Conservation (phyloP, 2,113 vertebrate species). For the Carettochelys insculpta region DNA sequence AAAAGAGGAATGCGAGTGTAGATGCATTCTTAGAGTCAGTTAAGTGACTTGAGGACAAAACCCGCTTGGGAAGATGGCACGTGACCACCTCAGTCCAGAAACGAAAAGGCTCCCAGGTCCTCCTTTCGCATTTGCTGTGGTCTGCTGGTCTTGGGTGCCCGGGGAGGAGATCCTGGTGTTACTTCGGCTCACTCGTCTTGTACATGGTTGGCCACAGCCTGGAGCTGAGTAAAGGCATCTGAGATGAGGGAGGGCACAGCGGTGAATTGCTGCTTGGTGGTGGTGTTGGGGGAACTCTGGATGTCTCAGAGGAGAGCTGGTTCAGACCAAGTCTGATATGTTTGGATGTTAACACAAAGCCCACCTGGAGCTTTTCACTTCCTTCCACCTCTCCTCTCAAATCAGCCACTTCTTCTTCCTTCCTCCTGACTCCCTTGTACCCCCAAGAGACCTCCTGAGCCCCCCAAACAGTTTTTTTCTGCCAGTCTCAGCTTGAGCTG, state of each 20-base stretch:
- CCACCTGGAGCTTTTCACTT: neutral
- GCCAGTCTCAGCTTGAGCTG: neutral
- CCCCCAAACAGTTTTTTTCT: neutral
- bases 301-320: neutral
- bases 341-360: neutral
- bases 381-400: neutral
- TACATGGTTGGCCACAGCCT: neutral
- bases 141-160: rapidly evolving
- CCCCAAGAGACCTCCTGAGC: neutral
- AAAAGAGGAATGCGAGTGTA: too few relatives aligned
- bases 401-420: neutral
- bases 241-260: neutral
- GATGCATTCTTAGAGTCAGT: too few relatives aligned
- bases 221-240: neutral
- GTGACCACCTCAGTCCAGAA: neutral
- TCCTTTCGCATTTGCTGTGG: neutral
- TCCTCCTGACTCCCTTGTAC: neutral
- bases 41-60: neutral
- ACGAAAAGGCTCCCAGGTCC: neutral
- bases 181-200: neutral
- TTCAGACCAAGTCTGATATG: neutral
- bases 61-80: neutral
- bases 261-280: neutral
- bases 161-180: neutral
- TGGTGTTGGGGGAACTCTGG: neutral